Base-by-base conservation (phyloP, 2,888 invertebrate species). In the Cryptocephalus primarius region DNA sequence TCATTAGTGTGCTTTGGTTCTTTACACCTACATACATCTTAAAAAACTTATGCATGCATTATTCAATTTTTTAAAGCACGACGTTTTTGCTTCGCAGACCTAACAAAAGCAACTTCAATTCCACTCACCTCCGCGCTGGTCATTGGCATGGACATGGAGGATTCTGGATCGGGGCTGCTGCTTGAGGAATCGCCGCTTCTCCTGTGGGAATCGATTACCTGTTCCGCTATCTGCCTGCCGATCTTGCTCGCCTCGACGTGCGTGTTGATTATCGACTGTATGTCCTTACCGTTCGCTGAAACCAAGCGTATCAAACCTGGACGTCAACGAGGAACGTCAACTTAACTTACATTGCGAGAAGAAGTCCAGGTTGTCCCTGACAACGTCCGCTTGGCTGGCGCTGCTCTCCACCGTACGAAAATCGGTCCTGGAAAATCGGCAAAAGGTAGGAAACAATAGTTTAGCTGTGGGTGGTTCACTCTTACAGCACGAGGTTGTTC, bases 241-340 rank as follows among this genome's bases (percentile, higher is more conserved):
- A 90, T 88, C 73, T 88, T 86, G 63, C 86, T 86, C 39, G 86
- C 86, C 69, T 88, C 88, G 46, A 88, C 78, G 58, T 85, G 84
- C 48, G 82, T 83, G 57, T 81, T 83, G 56, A 86, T 84, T 55
- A 85, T 71, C 52, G 77, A 73, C 63, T 83, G 81, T 69, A 85
- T 79, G 58, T 82, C 81, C 53, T 76, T 71, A 50, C 79, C 80
- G 51, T 75, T 75, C 51, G 75, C 66, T 59, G 45, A 48, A 55
- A 55, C 36, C 48, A 45, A 12, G n/a, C 44, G 22, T 6, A 36
- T 22, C 9, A 8, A 32, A 2, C 1, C 33, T 39, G 8, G 38
- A 12, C 32, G 40, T 8, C 9, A 9, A 33, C 10, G 47, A n/a
- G 10, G 10, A 9, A 12, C 6, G 32, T 39, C 14, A 9, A 44